A percentile compares a stretch with the other conserved stretches of the same genome.
Conservation (phyloP, 2,113 vertebrate species). For the Grantiella picta region DNA sequence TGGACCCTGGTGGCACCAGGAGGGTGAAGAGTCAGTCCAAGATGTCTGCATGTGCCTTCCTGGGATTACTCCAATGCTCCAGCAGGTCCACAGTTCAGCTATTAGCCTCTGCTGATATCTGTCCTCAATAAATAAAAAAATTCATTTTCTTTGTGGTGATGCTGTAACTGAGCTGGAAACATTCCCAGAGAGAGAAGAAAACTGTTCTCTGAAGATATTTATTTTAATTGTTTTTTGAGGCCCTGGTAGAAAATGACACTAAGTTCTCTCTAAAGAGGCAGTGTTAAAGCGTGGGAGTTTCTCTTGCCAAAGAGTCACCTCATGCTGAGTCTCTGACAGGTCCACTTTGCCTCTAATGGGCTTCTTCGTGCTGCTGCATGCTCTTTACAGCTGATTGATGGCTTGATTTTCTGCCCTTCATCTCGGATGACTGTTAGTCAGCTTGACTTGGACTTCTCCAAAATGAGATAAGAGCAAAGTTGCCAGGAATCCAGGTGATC, state of each 20-base stretch:
- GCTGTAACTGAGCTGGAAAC: constrained; percentile 29
- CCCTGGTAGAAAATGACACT: neutral
- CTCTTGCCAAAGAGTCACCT: neutral
- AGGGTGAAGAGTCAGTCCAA: neutral
- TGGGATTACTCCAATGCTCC: neutral
- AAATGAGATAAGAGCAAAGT: neutral
- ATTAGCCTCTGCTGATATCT: neutral
- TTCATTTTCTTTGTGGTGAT: neutral
- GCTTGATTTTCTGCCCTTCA: neutral
- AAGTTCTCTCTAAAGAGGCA: neutral
- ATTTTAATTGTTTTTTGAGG: neutral
- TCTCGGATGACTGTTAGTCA: neutral
- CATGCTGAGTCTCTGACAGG: neutral
- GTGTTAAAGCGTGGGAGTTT: neutral
- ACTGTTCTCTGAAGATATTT: neutral
- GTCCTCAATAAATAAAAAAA: neutral
- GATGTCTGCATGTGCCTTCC: neutral
- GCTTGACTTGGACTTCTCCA: neutral
- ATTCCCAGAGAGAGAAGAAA: neutral
- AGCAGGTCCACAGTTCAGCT: neutral
- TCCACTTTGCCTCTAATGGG: neutral
- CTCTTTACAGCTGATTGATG: neutral
- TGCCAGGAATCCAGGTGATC: neutral
- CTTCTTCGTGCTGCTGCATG: neutral
- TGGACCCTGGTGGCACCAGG: neutral